These are phyloP conservation scores for Autographa pulchrina DNA, from an alignment of 2,888 invertebrate genomes.

Conservation along the genomic window DNA sequence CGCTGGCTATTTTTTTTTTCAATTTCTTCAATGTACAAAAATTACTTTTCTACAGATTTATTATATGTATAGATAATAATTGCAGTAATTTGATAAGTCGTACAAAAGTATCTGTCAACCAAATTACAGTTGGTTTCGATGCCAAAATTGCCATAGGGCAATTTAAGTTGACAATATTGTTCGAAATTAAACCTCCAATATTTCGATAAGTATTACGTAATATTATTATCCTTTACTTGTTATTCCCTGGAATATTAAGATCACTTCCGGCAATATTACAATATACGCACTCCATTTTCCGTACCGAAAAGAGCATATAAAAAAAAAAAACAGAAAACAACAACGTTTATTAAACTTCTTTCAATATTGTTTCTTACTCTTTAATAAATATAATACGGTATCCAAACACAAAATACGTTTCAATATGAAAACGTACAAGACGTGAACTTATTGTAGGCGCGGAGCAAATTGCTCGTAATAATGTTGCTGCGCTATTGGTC, in stretches of 20 bases:
- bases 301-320: background rate
- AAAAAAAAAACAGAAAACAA: slow-evolving; percentile 2
- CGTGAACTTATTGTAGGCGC: slow-evolving; percentile 60
- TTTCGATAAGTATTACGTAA: background rate
- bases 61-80: too few species aligned
- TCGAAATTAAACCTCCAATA: background rate
- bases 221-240: background rate
- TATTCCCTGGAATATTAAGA: background rate
- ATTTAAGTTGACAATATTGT: slow-evolving; percentile 1
- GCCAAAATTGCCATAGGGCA: slow-evolving; percentile 3
- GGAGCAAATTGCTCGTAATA: slow-evolving; percentile 68
- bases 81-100: background rate
- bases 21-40: too few species aligned
- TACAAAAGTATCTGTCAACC: background rate
- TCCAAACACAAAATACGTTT: slow-evolving; percentile 44
- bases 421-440: slow-evolving; percentile 57
- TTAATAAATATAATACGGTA: slow-evolving; percentile 41
- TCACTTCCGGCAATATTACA: background rate
- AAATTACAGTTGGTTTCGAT: background rate
- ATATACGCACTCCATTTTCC: slow-evolving; percentile 3
- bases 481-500: slow-evolving; percentile 63
- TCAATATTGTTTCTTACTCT: slow-evolving; percentile 35
- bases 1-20: too few species aligned
- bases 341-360: slow-evolving; percentile 16
- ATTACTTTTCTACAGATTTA: too few species aligned